Percentiles rank a stretch among this genome's conserved stretches.
Conservation (phyloP, 2,797 vertebrate species). For the Poeciliopsis turneri region DNA sequence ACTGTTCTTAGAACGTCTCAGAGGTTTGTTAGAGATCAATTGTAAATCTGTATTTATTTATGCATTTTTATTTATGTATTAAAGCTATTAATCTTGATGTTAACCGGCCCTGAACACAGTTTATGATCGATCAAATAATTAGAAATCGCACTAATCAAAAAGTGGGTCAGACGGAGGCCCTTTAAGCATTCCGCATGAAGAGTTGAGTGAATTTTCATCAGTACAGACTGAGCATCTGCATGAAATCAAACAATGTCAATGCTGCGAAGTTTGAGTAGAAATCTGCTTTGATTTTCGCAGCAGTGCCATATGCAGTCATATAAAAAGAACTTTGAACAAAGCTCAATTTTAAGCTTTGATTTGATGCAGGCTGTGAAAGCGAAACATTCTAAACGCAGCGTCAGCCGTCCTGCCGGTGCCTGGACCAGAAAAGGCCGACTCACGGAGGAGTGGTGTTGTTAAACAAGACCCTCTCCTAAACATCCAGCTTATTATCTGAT, state of each 20-base stretch:
- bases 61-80: too few relatives aligned
- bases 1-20: not conserved
- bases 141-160: not conserved
- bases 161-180: not conserved
- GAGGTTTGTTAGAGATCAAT: not conserved
- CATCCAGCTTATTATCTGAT: slow-evolving; percentile 67
- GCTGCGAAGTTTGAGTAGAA: too few relatives aligned
- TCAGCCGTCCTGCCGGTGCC: slow-evolving; percentile 25
- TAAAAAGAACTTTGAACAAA: too few relatives aligned
- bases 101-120: too few relatives aligned
- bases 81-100: too few relatives aligned
- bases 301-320: too few relatives aligned
- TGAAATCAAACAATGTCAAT: not conserved
- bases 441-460: slow-evolving; percentile 18
- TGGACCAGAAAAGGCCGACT: slow-evolving; percentile 37
- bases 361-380: slow-evolving; percentile 41
- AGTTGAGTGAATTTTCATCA: not conserved
- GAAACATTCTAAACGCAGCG: slow-evolving; percentile 11
- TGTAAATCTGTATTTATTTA: not conserved
- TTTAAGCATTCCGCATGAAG: not conserved
- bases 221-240: not conserved
- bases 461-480: slow-evolving; percentile 41
- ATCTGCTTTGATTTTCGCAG: too few relatives aligned
- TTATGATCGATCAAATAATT: too few relatives aligned
- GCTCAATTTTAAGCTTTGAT: slow-evolving; percentile 8